A percentile compares a stretch with the other conserved stretches of the same genome.
These are phyloP conservation scores for Alsophila aescularia DNA, from an alignment of 2,888 invertebrate genomes.

Conservation along the genomic window DNA sequence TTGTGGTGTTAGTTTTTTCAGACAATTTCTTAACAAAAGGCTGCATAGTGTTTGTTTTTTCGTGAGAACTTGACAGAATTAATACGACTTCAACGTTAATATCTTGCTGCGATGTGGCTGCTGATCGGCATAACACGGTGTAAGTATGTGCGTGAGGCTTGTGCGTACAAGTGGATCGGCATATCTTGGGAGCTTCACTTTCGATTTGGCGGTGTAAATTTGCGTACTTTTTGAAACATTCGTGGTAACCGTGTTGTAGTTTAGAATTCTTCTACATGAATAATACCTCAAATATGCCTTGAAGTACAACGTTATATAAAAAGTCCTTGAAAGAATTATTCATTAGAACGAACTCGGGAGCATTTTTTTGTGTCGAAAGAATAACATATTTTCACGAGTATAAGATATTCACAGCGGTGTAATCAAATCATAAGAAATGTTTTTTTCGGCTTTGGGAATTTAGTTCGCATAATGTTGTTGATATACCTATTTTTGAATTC, in stretches of 20 bases:
- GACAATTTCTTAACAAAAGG: too few relatives aligned
- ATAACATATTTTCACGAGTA: slow-evolving; percentile 19
- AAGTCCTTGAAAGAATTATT: slow-evolving; percentile 17
- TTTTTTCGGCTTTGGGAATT: slow-evolving; percentile 4
- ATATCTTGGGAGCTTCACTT: too few relatives aligned
- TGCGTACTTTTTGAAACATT: too few relatives aligned
- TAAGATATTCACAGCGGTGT: slow-evolving; percentile 18
- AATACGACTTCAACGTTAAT: too few relatives aligned
- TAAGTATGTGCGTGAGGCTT: too few relatives aligned
- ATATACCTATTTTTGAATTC: not conserved
- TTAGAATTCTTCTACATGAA: not conserved
- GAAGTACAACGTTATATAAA: not conserved
- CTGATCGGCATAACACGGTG: too few relatives aligned
- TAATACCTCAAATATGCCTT: not conserved
- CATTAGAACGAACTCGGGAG: slow-evolving; percentile 11
- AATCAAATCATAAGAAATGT: slow-evolving; percentile 18
- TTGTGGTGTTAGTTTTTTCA: too few relatives aligned
- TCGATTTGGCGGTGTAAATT: too few relatives aligned
- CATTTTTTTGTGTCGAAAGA: slow-evolving; percentile 15
- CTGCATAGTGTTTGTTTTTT: too few relatives aligned
- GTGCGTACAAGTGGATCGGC: too few relatives aligned
- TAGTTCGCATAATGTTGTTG: not conserved
- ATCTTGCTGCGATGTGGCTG: too few relatives aligned
- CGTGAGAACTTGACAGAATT: too few relatives aligned
- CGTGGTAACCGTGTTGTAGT: not conserved